phyloP scores from a whole-genome alignment of 2,888 invertebrate genomes.

The Boloria euphrosyne region DNA sequence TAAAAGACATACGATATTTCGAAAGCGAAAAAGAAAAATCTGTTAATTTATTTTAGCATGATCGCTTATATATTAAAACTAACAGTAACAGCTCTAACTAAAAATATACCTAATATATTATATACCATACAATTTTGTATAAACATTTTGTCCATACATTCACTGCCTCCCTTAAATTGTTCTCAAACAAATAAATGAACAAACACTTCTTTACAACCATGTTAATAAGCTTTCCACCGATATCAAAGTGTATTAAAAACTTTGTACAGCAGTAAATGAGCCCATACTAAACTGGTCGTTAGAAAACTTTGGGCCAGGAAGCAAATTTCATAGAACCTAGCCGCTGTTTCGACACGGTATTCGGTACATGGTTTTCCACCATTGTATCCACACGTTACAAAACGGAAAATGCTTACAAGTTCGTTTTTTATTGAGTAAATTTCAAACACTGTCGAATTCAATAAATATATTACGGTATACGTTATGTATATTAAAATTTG shows the following conservation, averaged over 20 bases:
- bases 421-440: constrained; percentile 19
- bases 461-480: no score
- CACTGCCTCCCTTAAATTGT: neutral
- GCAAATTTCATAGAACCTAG: constrained; percentile 25
- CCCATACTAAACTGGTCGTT: constrained; percentile 34
- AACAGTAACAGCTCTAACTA: neutral
- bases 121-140: neutral
- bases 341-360: constrained; percentile 30
- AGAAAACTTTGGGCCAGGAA: constrained; percentile 24
- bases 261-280: constrained; percentile 34
- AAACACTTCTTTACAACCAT: neutral
- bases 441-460: neutral
- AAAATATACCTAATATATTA: neutral
- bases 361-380: constrained; percentile 26
- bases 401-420: constrained; percentile 11
- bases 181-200: neutral
- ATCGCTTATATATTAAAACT: neutral
- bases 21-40: no score
- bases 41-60: no score
- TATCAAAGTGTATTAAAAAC: constrained; percentile 39
- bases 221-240: constrained; percentile 10
- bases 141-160: neutral
- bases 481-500: no score
- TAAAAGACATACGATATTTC: no score
- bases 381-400: constrained; percentile 30